Conservation (phyloP, 2,888 invertebrate species). For the Nebria salina region DNA sequence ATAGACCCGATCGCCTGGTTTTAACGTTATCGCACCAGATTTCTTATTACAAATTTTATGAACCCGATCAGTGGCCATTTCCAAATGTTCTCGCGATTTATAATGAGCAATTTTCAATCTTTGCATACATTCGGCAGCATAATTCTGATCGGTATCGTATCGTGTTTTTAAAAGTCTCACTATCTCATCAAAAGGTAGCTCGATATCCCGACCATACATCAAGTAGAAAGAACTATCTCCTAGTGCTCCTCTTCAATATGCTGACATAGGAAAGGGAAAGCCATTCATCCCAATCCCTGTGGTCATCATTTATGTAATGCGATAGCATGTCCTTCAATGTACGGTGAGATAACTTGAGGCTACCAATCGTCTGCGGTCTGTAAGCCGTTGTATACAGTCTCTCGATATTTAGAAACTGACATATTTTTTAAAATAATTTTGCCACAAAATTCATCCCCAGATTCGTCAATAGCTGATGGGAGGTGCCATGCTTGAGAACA, state of each 20-base stretch:
- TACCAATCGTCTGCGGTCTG: not conserved
- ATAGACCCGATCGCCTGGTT: constrained; percentile 28
- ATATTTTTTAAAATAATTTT: not conserved
- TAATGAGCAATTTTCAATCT: constrained; percentile 21
- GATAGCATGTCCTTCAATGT: not conserved
- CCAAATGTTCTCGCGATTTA: constrained; percentile 17
- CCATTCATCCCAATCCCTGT: constrained; percentile 8
- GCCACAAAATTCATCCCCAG: not conserved
- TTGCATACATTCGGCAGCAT: not conserved
- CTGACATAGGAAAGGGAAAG: not conserved
- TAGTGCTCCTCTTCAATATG: not conserved
- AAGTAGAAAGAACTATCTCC: not conserved
- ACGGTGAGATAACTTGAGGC: not conserved
- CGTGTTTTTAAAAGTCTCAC: not conserved
- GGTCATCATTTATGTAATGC: not conserved
- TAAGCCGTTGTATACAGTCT: not conserved
- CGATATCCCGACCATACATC: constrained; percentile 4
- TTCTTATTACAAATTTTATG: constrained; percentile 34
- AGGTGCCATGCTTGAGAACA: not conserved
- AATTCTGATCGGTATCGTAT: not conserved
- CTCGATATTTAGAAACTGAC: not conserved
- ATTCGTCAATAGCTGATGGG: not conserved
- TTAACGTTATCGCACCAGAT: not conserved
- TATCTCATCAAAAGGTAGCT: not conserved
- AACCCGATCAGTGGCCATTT: constrained; percentile 5